These are phyloP conservation scores for Suncus etruscus DNA, from an alignment of 2,113 vertebrate species.

Conservation along the genomic window DNA sequence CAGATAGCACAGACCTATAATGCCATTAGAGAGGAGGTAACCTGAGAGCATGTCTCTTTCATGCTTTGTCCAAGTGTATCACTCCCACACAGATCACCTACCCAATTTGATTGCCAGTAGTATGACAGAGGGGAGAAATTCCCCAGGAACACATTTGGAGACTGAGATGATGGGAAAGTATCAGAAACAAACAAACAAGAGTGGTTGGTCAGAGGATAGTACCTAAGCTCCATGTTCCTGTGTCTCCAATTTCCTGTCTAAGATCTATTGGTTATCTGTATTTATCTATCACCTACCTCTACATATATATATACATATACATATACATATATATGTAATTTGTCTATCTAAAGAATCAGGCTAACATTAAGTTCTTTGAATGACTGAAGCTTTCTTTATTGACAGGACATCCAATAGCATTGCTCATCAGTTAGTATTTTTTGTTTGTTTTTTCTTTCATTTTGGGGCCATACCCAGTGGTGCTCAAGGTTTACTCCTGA, in stretches of 20 bases:
- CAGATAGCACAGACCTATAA: not conserved
- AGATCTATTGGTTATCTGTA: not conserved
- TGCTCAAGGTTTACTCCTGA: too few relatives aligned
- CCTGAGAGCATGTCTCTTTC: rapidly evolving
- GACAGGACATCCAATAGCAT: too few relatives aligned
- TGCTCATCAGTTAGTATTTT: too few relatives aligned
- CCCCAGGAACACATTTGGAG: not conserved
- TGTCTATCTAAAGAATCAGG: not conserved
- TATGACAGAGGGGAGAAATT: not conserved
- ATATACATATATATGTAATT: not conserved
- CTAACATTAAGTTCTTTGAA: slow-evolving; percentile 61
- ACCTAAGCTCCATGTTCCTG: not conserved
- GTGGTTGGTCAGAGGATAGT: not conserved
- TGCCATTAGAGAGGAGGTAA: not conserved
- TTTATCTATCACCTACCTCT: not conserved
- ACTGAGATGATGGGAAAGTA: not conserved
- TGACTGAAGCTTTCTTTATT: not conserved
- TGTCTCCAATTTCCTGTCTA: not conserved
- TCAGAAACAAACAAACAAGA: not conserved
- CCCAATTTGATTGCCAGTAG: not conserved
- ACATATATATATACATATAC: too few relatives aligned
- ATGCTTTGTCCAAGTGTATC: not conserved
- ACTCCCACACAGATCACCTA: too few relatives aligned
- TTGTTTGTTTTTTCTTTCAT: too few relatives aligned
- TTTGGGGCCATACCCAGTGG: too few relatives aligned